These are phyloP conservation scores for Darevskia nairensis DNA, from an alignment of 2,797 vertebrate species.

Conservation along the genomic window DNA sequence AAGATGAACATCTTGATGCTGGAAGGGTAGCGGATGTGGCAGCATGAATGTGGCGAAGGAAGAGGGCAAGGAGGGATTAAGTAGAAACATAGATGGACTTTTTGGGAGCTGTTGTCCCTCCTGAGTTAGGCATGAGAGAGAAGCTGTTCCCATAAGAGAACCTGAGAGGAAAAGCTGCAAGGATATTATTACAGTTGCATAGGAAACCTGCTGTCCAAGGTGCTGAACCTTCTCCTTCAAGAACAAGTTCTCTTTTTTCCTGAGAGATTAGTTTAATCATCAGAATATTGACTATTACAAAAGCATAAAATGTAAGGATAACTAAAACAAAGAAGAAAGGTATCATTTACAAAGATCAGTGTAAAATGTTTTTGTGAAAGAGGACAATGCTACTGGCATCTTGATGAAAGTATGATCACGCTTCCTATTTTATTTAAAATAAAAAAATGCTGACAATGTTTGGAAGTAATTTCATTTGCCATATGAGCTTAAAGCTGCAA, in stretches of 20 bases:
- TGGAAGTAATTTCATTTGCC: neutral
- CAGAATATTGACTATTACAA: neutral
- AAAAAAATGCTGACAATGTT: neutral
- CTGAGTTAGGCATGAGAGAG: neutral
- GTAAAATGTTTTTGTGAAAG: neutral
- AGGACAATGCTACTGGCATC: slow-evolving; percentile 10
- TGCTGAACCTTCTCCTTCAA: slow-evolving; percentile 7
- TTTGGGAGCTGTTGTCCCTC: neutral
- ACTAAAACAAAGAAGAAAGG: neutral
- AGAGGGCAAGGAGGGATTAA: neutral
- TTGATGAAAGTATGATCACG: neutral
- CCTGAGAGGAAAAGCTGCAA: neutral
- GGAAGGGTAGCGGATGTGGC: neutral
- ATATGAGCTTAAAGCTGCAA: too few relatives aligned
- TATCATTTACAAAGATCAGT: neutral
- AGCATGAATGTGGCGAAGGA: neutral
- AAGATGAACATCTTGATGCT: neutral
- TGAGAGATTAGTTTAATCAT: slow-evolving; percentile 11
- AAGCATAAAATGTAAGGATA: neutral
- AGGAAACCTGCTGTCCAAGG: slow-evolving; percentile 9
- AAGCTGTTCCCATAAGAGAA: neutral
- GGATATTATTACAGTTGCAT: neutral
- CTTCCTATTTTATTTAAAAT: neutral
- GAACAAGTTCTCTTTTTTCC: neutral
- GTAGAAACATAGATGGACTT: too few relatives aligned